Base-by-base conservation (phyloP, 2,888 invertebrate genomes). In the Pardosa pseudoannulata region DNA sequence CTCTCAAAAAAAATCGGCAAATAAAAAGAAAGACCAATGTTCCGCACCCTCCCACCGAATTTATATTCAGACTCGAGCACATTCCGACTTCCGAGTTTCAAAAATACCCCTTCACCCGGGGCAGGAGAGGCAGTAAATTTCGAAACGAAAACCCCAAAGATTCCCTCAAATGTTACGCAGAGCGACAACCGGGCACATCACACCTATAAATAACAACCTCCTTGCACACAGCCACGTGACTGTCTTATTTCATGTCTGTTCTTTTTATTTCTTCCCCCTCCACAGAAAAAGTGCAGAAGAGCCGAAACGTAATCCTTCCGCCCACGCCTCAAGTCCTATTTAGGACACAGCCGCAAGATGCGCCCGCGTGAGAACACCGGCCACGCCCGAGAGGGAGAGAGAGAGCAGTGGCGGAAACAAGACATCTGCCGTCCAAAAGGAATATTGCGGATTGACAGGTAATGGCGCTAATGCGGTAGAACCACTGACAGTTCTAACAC, bases 161-260 rank as follows among this genome's bases (percentile, higher is more conserved):
- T 62, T 1, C 27, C 0, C 27, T 7, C 9, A n/a, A n/a, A 50
- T n/a, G 16, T 7, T 36, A 16, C 27, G 23, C 62, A 28, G n/a
- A n/a, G 28, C 11, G 27, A 28, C 9, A 27, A 9, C n/a, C 13
- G 6, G n/a, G 39, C 39, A 36, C 79, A 79, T 79, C 79, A 79
- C 70, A 13, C 32, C 70, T 79, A 70, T 62, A 71, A 79, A 79
- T 79, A n/a, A 79, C n/a, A 62, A 6, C 36, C 41, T 46, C n/a
- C n/a, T 31, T 41, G 28, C 41, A 29, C 46, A 13, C n/a, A 16
- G 36, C 11, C 79, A 70, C 70, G 70, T 79, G 70, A 62, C 79
- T 13, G 32, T 29, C 16, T 50, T 70, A 16, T 28, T 39, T 16
- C 36, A n/a, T n/a, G n/a, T n/a, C n/a, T n/a, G n/a, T n/a, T n/a